Base-by-base conservation (phyloP, 92 coral and sea anemone species). In the Actinostola sp. region DNA sequence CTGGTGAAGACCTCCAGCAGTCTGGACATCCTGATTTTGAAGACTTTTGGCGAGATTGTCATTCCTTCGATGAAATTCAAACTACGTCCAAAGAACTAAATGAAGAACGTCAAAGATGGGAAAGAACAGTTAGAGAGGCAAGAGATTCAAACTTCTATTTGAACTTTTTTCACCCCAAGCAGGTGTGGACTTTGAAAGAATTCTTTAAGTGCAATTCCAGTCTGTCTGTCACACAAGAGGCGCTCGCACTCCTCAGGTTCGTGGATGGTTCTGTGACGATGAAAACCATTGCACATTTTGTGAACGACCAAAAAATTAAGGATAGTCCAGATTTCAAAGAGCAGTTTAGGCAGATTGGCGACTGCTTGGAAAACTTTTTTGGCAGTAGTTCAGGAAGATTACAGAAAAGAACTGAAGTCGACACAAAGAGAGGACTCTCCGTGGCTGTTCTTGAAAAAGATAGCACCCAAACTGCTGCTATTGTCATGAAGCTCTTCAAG, bases 161-260 rank as follows among this genome's bases (percentile, higher is more conserved):
- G 74, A 89, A 89, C 21, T 89, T 45, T 52, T 89, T 75, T 53
- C 88, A 82, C 61, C 79, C 94, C 0, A 86, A 77, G 79, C 94
- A 89, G 62, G 73, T 89, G 55, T 89, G 94, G 88, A 61, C 24
- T 33, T 68, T 89, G 20, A 44, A 68, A 17, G 77, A 76, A 9
- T 81, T 80, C 56, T 75, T 89, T 56, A 67, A 62, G 13, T 73
- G 80, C 54, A 53, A 67, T 23, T 61, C 67, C 61, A 53, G 0
- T n/a, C n/a, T n/a, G n/a, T n/a, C n/a, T 38, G 61, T 23, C 8
- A 20, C 20, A 34, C 76, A 76, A 24, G 89, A 72, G 30, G 89
- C 72, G 0, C 67, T 59, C 20, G 66, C 84, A 21, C 66, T 94
- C 25, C 71, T 94, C 29, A 88, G 97, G 15, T 88, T 80, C 69